These are phyloP conservation scores for Callyntrura guangdongensis DNA, from an alignment of 2,888 invertebrate species.

Conservation along the genomic window DNA sequence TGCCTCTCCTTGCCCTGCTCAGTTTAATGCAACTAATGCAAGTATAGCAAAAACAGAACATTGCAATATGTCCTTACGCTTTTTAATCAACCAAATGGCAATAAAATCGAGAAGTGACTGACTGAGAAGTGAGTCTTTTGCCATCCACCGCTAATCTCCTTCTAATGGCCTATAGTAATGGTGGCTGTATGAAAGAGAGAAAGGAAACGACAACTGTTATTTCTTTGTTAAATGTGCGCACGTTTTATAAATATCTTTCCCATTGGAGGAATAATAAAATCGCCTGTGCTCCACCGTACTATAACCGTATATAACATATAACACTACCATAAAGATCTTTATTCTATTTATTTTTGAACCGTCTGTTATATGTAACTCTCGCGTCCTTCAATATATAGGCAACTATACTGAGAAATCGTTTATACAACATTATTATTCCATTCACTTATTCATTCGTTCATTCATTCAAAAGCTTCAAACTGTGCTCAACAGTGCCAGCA, in stretches of 20 bases:
- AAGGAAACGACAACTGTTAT: conserved; percentile 80
- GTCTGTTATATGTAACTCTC: conserved; percentile 10
- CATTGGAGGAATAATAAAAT: conserved; percentile 78
- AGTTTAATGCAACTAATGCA: conserved; percentile 70
- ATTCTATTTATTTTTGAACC: conserved; percentile 50
- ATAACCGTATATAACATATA: neutral
- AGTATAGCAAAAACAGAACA: conserved; percentile 69
- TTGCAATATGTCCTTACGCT: conserved; percentile 80
- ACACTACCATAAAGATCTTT: conserved; percentile 39
- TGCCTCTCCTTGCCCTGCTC: conserved; percentile 36
- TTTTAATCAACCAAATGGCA: conserved; percentile 85
- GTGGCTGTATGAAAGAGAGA: conserved; percentile 39
- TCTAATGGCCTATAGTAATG: conserved; percentile 74
- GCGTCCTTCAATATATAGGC: conserved; percentile 14
- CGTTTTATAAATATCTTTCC: conserved; percentile 80
- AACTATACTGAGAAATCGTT: neutral
- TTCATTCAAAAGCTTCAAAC: conserved; percentile 56
- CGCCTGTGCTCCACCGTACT: conserved; percentile 13
- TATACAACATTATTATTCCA: conserved; percentile 72
- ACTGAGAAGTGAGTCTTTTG: conserved; percentile 79
- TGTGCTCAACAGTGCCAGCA: conserved; percentile 49
- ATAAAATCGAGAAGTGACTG: conserved; percentile 83
- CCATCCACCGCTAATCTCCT: conserved; percentile 80
- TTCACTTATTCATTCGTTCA: conserved; percentile 70
- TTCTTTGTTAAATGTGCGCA: conserved; percentile 79